These are phyloP conservation scores for Chrysolina americana DNA, from an alignment of 2,888 invertebrate genomes.

Conservation along the genomic window DNA sequence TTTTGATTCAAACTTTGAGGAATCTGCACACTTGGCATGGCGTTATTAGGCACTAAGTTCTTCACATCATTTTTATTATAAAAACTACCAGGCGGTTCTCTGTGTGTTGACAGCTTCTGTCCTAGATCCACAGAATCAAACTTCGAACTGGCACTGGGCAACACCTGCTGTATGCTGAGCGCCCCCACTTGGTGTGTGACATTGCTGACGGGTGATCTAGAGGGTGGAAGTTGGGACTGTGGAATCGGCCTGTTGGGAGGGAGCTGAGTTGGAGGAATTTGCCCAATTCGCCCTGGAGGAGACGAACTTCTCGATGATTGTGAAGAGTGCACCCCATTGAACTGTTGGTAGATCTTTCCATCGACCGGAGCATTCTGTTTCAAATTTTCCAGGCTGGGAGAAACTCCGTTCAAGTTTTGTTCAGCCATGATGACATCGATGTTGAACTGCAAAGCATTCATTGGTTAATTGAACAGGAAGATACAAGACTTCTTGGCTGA, in stretches of 20 bases:
- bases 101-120: conserved; percentile 20
- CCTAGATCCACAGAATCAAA: conserved; percentile 45
- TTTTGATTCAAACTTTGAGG: conserved; percentile 23
- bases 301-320: conserved; percentile 68
- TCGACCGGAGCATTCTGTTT: conserved; percentile 36
- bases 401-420: conserved; percentile 38
- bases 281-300: conserved; percentile 59
- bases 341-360: conserved; percentile 49
- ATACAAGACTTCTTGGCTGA: neutral
- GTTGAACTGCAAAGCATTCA: conserved; percentile 27
- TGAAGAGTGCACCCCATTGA: conserved; percentile 66
- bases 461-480: neutral
- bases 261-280: conserved; percentile 63
- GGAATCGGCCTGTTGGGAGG: conserved; percentile 61
- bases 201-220: conserved; percentile 46
- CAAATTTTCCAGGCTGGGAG: conserved; percentile 34
- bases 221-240: conserved; percentile 62
- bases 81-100: neutral
- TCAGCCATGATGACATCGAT: conserved; percentile 42
- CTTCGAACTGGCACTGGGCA: conserved; percentile 50
- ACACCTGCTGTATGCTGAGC: conserved; percentile 53
- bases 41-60: conserved; percentile 31
- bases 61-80: conserved; percentile 24
- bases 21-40: conserved; percentile 7
- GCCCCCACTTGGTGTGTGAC: conserved; percentile 58